Evolutionary conservation across 2,113 vertebrate species (phyloP), one percentile per base, ranked within the genome.

Genomic region (Cathartes aura): DNA sequence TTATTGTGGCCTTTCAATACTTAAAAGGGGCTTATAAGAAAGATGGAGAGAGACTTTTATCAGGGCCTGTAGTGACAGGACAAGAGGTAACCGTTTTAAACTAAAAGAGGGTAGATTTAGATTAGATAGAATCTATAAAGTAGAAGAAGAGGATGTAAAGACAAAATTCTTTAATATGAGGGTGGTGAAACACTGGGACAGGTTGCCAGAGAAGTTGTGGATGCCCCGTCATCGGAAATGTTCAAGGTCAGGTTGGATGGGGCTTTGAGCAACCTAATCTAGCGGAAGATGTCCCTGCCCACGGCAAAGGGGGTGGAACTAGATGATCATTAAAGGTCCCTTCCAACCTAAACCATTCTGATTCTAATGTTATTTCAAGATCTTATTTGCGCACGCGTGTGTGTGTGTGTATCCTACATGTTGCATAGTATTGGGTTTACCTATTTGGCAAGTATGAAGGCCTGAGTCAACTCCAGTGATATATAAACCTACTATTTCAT

Each of bases 341-440:
- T 52, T 83, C 11, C 24, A 82, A 59, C 13, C 11, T 29, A 89
- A 89, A 66, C 14, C 17, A 47, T 27, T 68, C 14, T 36, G 32
- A 84, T 73, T 91, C 21, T 15, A 60, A 76, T 22, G 6, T 55
- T 87, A 45, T 43, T 81, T 62, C 30, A 63, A 74, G n/a, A 50
- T 30, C 0, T 0, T 55, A 75, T 63, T 38, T 85, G 7, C 5
- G 9, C 3, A 6, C 3, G 1, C 1, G 2, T 58, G 15, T 4
- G 5, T 29, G 18, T 42, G 3, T 30, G 15, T 58, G 45, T 34
- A 72, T 72, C 29, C 43, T 48, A 48, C 13, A n/a, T 45, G 47
- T 87, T 74, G 9, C 34, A 29, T 23, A 68, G 26, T 45, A 60
- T 8, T 76, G 9, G 22, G 9, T 82, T 68, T 63, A 68, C 36